Evolutionary conservation across 2,888 invertebrate species (phyloP).

Genomic region (Corythucha ciliata): DNA sequence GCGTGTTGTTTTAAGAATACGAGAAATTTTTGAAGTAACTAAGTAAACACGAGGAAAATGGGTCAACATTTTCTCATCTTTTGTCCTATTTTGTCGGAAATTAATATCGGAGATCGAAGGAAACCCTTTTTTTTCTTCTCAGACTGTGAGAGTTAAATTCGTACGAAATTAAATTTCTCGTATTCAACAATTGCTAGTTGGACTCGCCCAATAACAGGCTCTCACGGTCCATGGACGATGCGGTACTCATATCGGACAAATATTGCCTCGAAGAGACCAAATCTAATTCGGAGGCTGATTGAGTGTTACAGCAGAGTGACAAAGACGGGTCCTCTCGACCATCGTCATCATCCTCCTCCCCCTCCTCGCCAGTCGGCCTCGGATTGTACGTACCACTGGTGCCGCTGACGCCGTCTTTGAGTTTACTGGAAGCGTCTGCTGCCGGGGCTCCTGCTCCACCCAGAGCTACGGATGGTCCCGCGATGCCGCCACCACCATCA

Average conservation of each 20-base stretch:
- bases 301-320: slow-evolving; percentile 23
- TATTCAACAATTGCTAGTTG: slow-evolving; percentile 26
- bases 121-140: slow-evolving; percentile 21
- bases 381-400: no score
- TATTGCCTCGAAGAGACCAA: slow-evolving; percentile 26
- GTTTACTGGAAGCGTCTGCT: neutral
- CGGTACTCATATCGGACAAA: slow-evolving; percentile 24
- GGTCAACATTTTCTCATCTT: no score
- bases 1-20: no score
- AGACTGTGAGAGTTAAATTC: slow-evolving; percentile 21
- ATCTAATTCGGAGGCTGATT: slow-evolving; percentile 24
- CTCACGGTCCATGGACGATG: slow-evolving; percentile 27
- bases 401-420: no score
- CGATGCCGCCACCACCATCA: no score
- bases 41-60: no score
- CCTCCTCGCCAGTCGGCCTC: slow-evolving; percentile 4
- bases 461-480: no score
- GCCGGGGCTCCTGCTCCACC: slow-evolving; percentile 17
- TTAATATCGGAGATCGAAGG: slow-evolving; percentile 21
- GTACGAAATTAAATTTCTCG: slow-evolving; percentile 24
- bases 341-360: slow-evolving; percentile 2
- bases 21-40: no score
- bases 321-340: slow-evolving; percentile 2
- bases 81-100: slow-evolving; percentile 12
- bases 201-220: slow-evolving; percentile 26